Evolutionary conservation across 1,140 invertebrate species (phyloP).

Genomic region (Drosophila gunungcola): DNA sequence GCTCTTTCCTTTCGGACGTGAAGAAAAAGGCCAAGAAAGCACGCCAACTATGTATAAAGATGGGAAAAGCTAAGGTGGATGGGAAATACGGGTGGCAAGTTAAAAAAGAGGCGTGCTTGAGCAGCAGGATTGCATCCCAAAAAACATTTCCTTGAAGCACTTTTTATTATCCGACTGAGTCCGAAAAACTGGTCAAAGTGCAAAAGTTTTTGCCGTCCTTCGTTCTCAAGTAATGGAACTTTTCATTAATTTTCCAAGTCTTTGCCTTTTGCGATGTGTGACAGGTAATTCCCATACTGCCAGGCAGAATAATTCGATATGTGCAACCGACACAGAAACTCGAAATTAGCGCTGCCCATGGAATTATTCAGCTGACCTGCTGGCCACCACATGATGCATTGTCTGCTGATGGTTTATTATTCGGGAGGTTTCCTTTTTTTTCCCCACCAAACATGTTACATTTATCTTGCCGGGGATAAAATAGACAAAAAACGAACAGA

Average conservation of each 20-base stretch:
- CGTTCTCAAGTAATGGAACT: constrained; percentile 14
- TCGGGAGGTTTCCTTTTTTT: constrained; percentile 16
- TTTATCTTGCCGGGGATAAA: constrained; percentile 66
- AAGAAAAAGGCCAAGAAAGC: constrained; percentile 32
- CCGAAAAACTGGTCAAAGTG: constrained; percentile 31
- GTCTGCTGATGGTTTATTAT: constrained; percentile 47
- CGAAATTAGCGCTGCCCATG: constrained; percentile 56
- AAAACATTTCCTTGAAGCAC: constrained; percentile 36
- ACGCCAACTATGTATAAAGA: constrained; percentile 31
- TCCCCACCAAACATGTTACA: constrained; percentile 72
- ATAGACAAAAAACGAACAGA: constrained; percentile 40
- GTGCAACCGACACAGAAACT: constrained; percentile 13
- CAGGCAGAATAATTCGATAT: background rate
- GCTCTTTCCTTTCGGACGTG: constrained; percentile 12
- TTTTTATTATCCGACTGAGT: constrained; percentile 18
- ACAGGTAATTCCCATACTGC: constrained; percentile 5
- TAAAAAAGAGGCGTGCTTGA: constrained; percentile 11
- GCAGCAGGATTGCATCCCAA: constrained; percentile 43
- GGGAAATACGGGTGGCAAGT: background rate
- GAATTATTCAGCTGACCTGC: constrained; percentile 52
- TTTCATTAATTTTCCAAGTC: constrained; percentile 25
- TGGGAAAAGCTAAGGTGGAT: background rate
- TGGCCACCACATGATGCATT: constrained; percentile 55
- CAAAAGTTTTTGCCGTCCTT: constrained; percentile 34
- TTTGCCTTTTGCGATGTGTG: constrained; percentile 20